phyloP scores from a whole-genome alignment of 1,140 invertebrate genomes.

The Danaus melanippus region DNA sequence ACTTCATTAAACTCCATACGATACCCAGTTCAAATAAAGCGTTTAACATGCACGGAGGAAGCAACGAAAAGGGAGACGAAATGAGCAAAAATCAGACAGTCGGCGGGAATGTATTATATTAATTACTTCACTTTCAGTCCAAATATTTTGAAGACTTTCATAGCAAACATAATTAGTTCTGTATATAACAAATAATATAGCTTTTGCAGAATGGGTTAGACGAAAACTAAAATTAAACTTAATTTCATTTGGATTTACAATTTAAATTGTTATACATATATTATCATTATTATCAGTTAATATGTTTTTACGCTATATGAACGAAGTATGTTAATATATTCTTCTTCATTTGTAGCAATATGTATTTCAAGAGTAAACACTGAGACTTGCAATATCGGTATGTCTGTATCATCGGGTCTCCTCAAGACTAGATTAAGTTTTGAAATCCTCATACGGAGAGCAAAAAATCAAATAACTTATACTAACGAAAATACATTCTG shows the following conservation, averaged over 20 bases:
- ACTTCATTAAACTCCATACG: slow-evolving; percentile 37
- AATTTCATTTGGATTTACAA: no score
- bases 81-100: slow-evolving; percentile 12
- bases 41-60: no score
- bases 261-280: no score
- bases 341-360: slow-evolving; percentile 25
- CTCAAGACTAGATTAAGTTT: slow-evolving; percentile 29
- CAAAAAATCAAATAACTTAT: slow-evolving; percentile 20
- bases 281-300: no score
- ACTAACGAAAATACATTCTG: slow-evolving; percentile 10
- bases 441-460: slow-evolving; percentile 18
- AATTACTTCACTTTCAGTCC: no score
- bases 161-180: no score
- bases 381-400: slow-evolving; percentile 48
- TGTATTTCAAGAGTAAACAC: slow-evolving; percentile 38
- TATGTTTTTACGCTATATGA: not conserved
- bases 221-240: no score
- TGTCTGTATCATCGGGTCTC: slow-evolving; percentile 33
- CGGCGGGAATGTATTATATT: slow-evolving; percentile 3
- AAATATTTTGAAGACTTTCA: no score
- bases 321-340: slow-evolving; percentile 48
- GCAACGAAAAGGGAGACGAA: slow-evolving; percentile 7
- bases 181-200: no score
- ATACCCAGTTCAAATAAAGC: slow-evolving; percentile 7
- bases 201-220: no score